Evolutionary conservation across 1,140 invertebrate genomes (phyloP), one percentile per base, ranked within the genome.

Genomic region (Drosophila jambulina): DNA sequence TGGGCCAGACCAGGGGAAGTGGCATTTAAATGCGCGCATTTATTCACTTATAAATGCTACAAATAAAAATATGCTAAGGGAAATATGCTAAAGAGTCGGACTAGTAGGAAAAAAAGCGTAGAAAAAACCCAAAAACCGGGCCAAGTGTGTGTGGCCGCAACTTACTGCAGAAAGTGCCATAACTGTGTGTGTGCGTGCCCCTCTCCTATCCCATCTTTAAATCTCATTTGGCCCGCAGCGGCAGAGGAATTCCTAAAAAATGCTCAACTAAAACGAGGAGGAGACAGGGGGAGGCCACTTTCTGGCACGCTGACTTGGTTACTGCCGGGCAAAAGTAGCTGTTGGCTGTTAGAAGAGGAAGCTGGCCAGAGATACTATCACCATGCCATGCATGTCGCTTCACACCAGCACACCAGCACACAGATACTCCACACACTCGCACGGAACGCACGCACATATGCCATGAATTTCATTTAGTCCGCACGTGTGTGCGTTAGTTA

Each of bases 11-110:
- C 27, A 21, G 7, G 78, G 83, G 86, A 78, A 88, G 82, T 81
- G 85, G 81, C 81, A 90, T 90, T 90, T 90, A 91, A 90, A 90
- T 90, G 78, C 85, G 81, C 85, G 81, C 85, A 90, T 77, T 90
- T 90, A 90, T 90, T 90, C 85, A 90, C 85, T 91, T 90, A 90
- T 85, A 85, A 91, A 90, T 90, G 85, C 71, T 88, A 90, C 82
- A 90, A 85, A 90, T 79, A 88, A 90, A 90, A 90, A 90, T 91
- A 90, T 86, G 82, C 78, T 82, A 76, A 82, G 75, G 78, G 62
- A 87, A 86, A 72, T 87, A 86, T 88, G 85, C 81, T 88, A 90
- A 90, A 90, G 83, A 81, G 85, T 65, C 78, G 68, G 69, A 51
- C 76, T 75, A 45, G 76, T 43, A 68, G 34, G 43, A 53, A 64